A percentile compares a stretch with the other conserved stretches of the same genome.
These are phyloP conservation scores for Dynastes hyllus DNA, from an alignment of 2,888 invertebrate species.

Conservation along the genomic window DNA sequence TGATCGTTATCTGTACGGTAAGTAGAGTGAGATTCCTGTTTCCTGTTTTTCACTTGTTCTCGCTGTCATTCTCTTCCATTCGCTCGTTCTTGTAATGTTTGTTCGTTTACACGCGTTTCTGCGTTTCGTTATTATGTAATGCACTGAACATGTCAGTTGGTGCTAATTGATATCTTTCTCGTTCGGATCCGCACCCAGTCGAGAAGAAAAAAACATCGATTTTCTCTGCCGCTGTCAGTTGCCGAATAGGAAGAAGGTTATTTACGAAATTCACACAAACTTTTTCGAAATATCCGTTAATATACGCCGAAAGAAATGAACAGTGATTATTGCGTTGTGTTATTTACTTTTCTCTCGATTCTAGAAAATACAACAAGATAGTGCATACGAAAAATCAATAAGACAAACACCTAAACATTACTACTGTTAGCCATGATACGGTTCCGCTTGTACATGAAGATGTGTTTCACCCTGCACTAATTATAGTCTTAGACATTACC, in stretches of 20 bases:
- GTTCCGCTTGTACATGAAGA: no score
- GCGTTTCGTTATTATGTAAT: constrained; percentile 29
- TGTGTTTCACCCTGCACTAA: no score
- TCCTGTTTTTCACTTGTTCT: neutral
- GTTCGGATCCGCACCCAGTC: neutral
- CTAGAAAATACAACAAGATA: no score
- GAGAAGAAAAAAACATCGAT: neutral
- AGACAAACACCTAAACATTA: no score
- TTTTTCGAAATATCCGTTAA: neutral
- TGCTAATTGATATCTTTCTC: constrained; percentile 38
- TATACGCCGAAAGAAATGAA: neutral
- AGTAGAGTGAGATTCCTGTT: constrained; percentile 31
- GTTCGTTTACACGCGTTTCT: neutral
- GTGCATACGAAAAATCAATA: no score
- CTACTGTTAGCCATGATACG: no score
- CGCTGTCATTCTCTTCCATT: neutral
- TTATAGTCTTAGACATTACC: no score
- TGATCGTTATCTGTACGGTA: constrained; percentile 23
- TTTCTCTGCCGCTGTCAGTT: constrained; percentile 15
- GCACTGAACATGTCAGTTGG: constrained; percentile 32
- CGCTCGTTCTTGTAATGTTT: neutral
- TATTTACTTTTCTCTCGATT: no score
- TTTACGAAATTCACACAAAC: neutral
- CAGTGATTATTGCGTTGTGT: no score
- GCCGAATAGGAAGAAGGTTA: neutral